phyloP scores from a whole-genome alignment of 2,113 vertebrate genomes.

The Microtus montanus region DNA sequence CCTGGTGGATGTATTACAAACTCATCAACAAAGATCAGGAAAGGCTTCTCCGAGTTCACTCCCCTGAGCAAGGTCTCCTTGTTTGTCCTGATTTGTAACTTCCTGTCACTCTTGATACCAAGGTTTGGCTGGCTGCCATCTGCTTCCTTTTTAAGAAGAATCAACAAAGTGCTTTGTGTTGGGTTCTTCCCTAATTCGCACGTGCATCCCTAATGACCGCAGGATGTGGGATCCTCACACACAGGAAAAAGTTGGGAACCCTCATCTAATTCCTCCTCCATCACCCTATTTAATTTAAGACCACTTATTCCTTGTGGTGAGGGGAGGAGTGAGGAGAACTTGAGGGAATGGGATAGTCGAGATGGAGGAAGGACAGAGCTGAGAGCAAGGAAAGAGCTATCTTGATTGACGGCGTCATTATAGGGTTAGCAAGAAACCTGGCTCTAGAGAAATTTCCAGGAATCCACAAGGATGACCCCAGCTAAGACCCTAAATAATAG shows the following conservation, averaged over 20 bases:
- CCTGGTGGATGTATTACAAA: neutral
- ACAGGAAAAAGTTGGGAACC: neutral
- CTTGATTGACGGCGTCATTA: too few relatives aligned
- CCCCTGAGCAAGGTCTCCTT: constrained; percentile 14
- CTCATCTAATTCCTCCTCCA: constrained; percentile 14
- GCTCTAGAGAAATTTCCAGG: too few relatives aligned
- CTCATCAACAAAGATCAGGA: neutral
- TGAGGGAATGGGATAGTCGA: too few relatives aligned
- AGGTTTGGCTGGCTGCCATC: constrained; percentile 64
- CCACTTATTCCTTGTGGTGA: neutral
- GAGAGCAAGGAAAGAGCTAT: too few relatives aligned
- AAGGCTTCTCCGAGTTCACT: neutral
- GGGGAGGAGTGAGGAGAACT: too few relatives aligned
- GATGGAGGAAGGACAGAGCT: too few relatives aligned
- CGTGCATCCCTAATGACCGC: constrained; percentile 32
- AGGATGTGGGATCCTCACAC: constrained; percentile 47
- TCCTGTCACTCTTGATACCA: constrained; percentile 65
- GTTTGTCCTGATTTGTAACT: constrained; percentile 64
- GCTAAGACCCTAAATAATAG: too few relatives aligned
- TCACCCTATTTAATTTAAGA: neutral
- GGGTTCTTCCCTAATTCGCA: constrained; percentile 29
- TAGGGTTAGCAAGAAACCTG: too few relatives aligned
- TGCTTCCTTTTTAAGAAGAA: constrained; percentile 71
- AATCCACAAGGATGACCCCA: too few relatives aligned
- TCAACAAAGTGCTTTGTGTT: constrained; percentile 56